Evolutionary conservation across 2,113 vertebrate genomes (phyloP).

Genomic region (Emydura subglobosa): DNA sequence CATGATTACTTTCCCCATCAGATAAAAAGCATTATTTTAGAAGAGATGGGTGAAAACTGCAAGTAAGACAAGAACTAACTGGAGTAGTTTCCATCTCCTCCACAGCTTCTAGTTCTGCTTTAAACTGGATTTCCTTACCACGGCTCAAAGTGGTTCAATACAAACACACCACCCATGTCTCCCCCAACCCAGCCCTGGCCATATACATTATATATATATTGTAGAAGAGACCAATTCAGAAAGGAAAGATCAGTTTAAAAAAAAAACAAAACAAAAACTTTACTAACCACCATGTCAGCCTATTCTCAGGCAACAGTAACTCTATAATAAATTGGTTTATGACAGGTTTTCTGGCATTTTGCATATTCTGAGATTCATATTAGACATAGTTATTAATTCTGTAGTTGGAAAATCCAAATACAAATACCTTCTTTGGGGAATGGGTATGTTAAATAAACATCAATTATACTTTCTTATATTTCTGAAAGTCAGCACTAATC

Average conservation of each 20-base stretch:
- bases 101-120: constrained; percentile 14
- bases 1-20: neutral
- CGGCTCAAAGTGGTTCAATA: neutral
- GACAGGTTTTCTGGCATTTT: constrained; percentile 1
- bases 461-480: neutral
- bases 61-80: neutral
- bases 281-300: neutral
- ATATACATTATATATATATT: rapidly evolving
- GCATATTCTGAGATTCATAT: neutral
- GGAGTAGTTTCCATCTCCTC: neutral
- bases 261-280: neutral
- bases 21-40: neutral
- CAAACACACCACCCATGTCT: neutral
- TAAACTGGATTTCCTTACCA: neutral
- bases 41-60: neutral
- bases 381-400: constrained; percentile 3
- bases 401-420: neutral
- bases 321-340: constrained; percentile 14
- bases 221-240: neutral
- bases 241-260: neutral
- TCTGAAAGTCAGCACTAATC: neutral
- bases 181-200: neutral
- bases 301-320: neutral
- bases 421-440: too few species aligned
- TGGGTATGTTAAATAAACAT: neutral